Evolutionary conservation across 2,113 vertebrate species (phyloP).

Genomic region (Albula glossodonta): DNA sequence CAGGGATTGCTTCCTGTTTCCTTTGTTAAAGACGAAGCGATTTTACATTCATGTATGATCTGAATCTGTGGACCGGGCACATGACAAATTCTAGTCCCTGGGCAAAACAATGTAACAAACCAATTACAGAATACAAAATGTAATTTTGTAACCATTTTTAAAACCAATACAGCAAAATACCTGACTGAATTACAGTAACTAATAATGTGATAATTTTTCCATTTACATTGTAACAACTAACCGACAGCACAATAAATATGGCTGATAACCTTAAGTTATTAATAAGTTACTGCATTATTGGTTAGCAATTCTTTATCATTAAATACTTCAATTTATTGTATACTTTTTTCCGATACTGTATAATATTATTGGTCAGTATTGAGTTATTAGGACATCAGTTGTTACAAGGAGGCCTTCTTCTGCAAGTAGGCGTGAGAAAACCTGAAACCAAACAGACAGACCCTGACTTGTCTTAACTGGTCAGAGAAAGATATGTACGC

Average conservation of each 20-base stretch:
- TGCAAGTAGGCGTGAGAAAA: background rate
- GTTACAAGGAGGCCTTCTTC: background rate
- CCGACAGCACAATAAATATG: background rate
- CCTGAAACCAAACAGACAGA: background rate
- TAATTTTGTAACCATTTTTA: no score
- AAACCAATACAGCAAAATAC: no score
- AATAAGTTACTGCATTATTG: background rate
- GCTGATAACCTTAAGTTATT: background rate
- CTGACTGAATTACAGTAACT: no score
- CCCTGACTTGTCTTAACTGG: no score
- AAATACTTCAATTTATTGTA: no score
- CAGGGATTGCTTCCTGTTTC: background rate
- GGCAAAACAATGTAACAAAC: no score
- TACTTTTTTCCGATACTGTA: background rate
- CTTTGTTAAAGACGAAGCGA: background rate
- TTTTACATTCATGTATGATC: background rate
- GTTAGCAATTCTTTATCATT: background rate
- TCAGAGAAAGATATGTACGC: no score
- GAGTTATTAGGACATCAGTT: background rate
- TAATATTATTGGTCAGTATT: background rate
- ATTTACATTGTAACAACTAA: background rate
- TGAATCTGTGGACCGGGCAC: background rate
- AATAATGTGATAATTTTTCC: background rate
- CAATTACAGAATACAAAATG: no score
- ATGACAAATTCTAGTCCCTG: no score